Base-by-base conservation (phyloP, 1,140 invertebrate species). In the Plutomurus gul region DNA sequence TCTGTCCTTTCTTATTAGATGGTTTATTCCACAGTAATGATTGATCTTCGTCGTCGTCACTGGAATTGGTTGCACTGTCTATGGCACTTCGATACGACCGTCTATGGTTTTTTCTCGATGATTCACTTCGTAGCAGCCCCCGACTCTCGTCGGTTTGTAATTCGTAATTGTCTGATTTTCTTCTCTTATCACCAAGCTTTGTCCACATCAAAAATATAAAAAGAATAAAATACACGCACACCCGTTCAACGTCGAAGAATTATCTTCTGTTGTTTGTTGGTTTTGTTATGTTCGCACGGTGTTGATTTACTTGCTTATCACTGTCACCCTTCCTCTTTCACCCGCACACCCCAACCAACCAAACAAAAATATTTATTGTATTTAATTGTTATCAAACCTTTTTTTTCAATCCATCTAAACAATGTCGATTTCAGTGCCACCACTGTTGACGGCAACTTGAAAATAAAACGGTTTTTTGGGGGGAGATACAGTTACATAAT, bases 111-210 rank as follows among this genome's bases (percentile, higher is more conserved):
- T 16, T 65, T n/a, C n/a, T 65, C 1, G 56, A 65, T 16, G 56
- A 65, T n/a, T 25, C 30, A 36, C 56, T 33, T 7, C 30, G 16
- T n/a, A 65, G 16, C n/a, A 65, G 56, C 1, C 56, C 56, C 10
- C 56, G 56, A 65, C 56, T 65, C 36, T 65, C 56, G 56, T 65
- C 56, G 0, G 56, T n/a, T n/a, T 33, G 27, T n/a, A 65, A 65
- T 65, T 65, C 56, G 56, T 65, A 65, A 65, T 33, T 65, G 36
- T 65, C 56, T 65, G 56, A 65, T 65, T 25, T 33, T 18, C 27
- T 65, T 27, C 56, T 25, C 20, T n/a, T 65, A 30, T 65, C 56
- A 33, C 56, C 18, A 6, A 65, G 25, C 56, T 30, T 30, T 65
- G 56, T 65, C 56, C 56, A 65, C 56, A 65, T 65, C 56, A 65